A percentile compares a stretch with the other conserved stretches of the same genome.
phyloP scores from a whole-genome alignment of 2,797 vertebrate genomes.

The Neopelma chrysocephalum region DNA sequence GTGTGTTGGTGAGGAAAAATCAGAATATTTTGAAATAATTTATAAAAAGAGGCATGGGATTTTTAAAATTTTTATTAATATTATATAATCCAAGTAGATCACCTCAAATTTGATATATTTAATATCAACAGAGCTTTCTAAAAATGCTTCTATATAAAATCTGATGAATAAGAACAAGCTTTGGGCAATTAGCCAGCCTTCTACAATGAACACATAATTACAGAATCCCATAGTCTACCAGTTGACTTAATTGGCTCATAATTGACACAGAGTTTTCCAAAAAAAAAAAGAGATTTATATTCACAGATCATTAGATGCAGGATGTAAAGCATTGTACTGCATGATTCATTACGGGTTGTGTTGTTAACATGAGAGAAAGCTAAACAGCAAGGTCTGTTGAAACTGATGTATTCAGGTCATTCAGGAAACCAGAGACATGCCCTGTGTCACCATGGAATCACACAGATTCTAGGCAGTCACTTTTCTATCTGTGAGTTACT shows the following conservation, averaged over 20 bases:
- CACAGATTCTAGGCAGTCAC: background rate
- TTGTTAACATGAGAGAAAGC: background rate
- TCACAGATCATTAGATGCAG: background rate
- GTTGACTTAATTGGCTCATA: constrained; percentile 9
- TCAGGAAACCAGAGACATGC: background rate
- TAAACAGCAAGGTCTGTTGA: background rate
- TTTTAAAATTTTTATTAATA: background rate
- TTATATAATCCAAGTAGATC: background rate
- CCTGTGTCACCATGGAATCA: background rate
- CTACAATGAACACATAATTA: background rate
- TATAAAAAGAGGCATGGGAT: background rate
- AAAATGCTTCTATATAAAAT: background rate
- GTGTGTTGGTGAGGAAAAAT: background rate
- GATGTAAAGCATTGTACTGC: background rate
- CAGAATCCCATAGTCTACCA: background rate
- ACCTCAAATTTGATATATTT: background rate
- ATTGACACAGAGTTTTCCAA: background rate
- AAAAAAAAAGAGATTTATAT: background rate
- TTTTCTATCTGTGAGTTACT: background rate
- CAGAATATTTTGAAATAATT: background rate
- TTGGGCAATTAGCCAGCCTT: background rate
- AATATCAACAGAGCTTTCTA: background rate
- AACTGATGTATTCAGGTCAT: background rate
- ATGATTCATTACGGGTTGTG: background rate
- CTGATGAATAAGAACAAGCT: background rate